Evolutionary conservation across 2,888 invertebrate genomes (phyloP), one percentile per base, ranked within the genome.

Genomic region (Buathra laborator): DNA sequence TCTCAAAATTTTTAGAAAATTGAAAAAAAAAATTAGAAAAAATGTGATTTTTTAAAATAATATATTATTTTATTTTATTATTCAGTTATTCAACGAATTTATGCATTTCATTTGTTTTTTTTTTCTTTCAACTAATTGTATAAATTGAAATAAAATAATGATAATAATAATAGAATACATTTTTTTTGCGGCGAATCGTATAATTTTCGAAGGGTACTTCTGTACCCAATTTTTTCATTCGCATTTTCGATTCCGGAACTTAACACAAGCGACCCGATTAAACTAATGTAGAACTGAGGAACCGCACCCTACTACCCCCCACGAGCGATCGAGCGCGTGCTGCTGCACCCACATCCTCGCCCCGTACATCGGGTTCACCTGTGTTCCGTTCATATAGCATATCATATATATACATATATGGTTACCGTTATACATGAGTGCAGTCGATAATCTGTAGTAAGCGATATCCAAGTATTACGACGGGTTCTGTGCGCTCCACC

Each of bases 301-400:
- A 79, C 86, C 85, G 80, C 87, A 67, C 86, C 86, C 80, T 77
- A 78, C 66, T 75, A 75, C 75, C 67, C 66, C 77, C 64, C 48
- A 46, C 59, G 44, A 71, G 67, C 67, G 53, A 56, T 56, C 62
- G 46, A 79, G 53, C 46, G 16, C 67, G 72, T 51, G 44, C 32
- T 71, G 85, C 86, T 86, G 82, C 86, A 85, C 84, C 86, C 85
- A 85, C 84, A 86, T 84, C 71, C 78, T 85, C 81, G 75, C 43
- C 82, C 78, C 85, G 75, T 81, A 74, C 81, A 84, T 86, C 81
- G 85, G 44, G 59, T 67, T 77, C 79, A 79, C 74, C 70, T 81
- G 71, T 84, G 79, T 84, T 46, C 29, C 48, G 32, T 37, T 5
- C 19, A 62, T 51, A 46, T 29, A 72, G 44, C 43, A 16, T 37